These are phyloP conservation scores for Phyllostomus hastatus DNA, from an alignment of 2,113 vertebrate genomes.

Conservation along the genomic window DNA sequence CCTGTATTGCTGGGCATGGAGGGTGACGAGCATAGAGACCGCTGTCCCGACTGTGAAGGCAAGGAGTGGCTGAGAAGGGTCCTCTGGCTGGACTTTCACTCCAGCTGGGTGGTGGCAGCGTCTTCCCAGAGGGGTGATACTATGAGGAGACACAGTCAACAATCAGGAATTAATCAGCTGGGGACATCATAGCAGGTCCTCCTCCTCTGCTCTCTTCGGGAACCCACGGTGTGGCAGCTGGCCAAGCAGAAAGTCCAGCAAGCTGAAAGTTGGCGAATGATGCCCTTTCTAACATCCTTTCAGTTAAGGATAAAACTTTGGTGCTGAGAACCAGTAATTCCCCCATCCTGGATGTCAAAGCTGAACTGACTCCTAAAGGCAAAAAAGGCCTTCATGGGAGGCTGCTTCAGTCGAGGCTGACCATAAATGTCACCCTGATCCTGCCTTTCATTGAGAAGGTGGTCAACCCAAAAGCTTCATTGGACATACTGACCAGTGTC, in stretches of 20 bases:
- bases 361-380: rapidly evolving
- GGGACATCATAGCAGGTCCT: background rate
- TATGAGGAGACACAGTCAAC: background rate
- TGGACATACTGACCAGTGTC: background rate
- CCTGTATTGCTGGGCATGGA: background rate
- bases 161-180: background rate
- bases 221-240: background rate
- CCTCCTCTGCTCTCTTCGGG: background rate
- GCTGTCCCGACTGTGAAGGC: background rate
- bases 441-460: rapidly evolving
- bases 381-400: rapidly evolving
- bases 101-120: background rate
- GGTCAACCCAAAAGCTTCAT: rapidly evolving
- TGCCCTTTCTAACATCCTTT: rapidly evolving
- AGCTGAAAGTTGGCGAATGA: rapidly evolving
- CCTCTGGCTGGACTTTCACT: background rate
- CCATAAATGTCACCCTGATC: rapidly evolving
- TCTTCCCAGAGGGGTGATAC: background rate
- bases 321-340: background rate
- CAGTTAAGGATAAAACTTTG: rapidly evolving
- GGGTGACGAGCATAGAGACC: background rate
- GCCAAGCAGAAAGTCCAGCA: background rate
- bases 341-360: background rate
- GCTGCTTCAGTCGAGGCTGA: no score
- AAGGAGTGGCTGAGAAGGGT: background rate